Conservation (phyloP, 2,888 invertebrate species). For the Aspidiotus destructor region DNA sequence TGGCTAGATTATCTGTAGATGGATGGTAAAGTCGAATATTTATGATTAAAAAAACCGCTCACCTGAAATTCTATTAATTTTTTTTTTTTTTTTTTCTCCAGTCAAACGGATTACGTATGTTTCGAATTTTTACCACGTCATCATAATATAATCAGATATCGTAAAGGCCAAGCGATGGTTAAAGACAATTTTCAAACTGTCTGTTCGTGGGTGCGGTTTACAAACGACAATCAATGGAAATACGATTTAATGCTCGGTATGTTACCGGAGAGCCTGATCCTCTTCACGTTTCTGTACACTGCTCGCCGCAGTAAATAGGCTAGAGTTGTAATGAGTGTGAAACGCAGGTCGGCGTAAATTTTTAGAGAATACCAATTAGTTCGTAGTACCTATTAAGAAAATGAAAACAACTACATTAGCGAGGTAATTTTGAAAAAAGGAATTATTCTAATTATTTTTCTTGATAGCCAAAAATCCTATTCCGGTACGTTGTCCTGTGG, state of each 20-base stretch:
- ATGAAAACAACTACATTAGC: neutral
- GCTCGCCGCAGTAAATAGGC: no score
- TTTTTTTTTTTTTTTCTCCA: conserved; percentile 41
- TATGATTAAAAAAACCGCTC: no score
- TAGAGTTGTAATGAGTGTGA: no score
- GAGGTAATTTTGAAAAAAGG: neutral
- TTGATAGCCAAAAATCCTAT: conserved; percentile 68
- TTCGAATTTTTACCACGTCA: conserved; percentile 93
- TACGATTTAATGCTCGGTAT: conserved; percentile 67
- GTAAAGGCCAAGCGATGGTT: conserved; percentile 78
- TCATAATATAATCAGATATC: conserved; percentile 87
- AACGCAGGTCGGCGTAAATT: no score
- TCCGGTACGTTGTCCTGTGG: conserved; percentile 88
- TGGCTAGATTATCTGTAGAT: conserved; percentile 92
- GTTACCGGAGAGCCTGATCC: conserved; percentile 28
- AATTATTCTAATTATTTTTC: no score
- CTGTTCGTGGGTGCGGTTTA: conserved; percentile 88
- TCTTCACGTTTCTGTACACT: no score
- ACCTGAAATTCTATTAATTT: neutral
- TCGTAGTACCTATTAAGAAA: neutral
- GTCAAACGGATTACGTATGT: conserved; percentile 95
- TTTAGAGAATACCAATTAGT: no score
- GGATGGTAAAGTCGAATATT: conserved; percentile 56
- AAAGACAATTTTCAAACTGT: conserved; percentile 84
- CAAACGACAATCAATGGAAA: conserved; percentile 72